A percentile compares a stretch with the other conserved stretches of the same genome.
These are phyloP conservation scores for Taenioides sp. DNA, from an alignment of 2,797 vertebrate species.

Conservation along the genomic window DNA sequence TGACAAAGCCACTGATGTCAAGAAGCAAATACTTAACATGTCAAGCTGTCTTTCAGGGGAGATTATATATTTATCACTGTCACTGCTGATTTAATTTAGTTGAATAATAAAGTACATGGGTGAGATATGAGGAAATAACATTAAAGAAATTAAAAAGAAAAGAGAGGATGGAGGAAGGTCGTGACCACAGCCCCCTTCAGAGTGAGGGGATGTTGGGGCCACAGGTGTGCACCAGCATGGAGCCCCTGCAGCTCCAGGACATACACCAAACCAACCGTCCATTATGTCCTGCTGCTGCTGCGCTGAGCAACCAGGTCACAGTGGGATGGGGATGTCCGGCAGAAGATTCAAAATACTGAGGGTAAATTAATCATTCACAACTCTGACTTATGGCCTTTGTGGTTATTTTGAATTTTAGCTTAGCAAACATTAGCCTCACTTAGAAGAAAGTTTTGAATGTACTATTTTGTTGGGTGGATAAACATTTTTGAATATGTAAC, in stretches of 20 bases:
- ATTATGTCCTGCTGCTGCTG: slow-evolving; percentile 7
- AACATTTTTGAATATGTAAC: not conserved
- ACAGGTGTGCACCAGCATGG: slow-evolving; percentile 57
- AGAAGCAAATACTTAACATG: too few species aligned
- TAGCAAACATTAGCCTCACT: not conserved
- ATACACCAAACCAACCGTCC: slow-evolving; percentile 21
- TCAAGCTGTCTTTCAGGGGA: too few species aligned
- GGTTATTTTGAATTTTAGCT: not conserved
- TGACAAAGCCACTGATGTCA: too few species aligned
- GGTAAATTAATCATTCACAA: not conserved
- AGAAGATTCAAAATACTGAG: not conserved
- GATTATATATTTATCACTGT: too few species aligned
- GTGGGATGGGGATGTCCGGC: not conserved
- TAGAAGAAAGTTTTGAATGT: not conserved
- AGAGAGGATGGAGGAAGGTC: slow-evolving; percentile 25
- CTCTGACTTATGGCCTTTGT: not conserved
- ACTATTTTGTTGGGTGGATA: not conserved
- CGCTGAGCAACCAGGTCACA: slow-evolving; percentile 19
- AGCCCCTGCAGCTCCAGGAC: slow-evolving; percentile 41
- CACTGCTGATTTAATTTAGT: too few species aligned
- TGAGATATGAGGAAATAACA: not conserved
- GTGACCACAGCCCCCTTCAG: slow-evolving; percentile 41
- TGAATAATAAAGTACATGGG: too few species aligned
- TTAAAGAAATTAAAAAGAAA: slow-evolving; percentile 6
- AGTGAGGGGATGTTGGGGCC: slow-evolving; percentile 68